Percentiles rank a stretch among this genome's conserved stretches.
Conservation (phyloP, 2,888 invertebrate genomes). For the Melanotus villosus region DNA sequence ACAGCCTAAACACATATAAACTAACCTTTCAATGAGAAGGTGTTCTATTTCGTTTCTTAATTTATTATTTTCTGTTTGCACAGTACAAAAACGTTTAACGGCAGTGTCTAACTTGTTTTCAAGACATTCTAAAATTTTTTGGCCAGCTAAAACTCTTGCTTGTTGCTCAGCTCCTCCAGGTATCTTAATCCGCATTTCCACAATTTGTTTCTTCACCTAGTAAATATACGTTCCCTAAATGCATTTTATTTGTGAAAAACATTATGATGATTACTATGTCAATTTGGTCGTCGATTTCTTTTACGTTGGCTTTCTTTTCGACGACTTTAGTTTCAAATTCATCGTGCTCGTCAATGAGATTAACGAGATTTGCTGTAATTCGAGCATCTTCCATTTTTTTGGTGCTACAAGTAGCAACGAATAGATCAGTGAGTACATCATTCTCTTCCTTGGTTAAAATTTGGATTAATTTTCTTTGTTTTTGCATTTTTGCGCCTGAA, state of each 20-base stretch:
- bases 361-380: constrained; percentile 70
- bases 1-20: too few species aligned
- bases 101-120: constrained; percentile 84
- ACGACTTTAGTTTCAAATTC: constrained; percentile 65
- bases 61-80: constrained; percentile 80
- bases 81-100: constrained; percentile 82
- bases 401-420: constrained; percentile 73
- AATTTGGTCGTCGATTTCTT: constrained; percentile 71
- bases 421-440: constrained; percentile 75
- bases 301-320: constrained; percentile 64
- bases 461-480: constrained; percentile 75
- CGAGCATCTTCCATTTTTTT: constrained; percentile 72
- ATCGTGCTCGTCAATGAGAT: constrained; percentile 69
- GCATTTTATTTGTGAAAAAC: background rate
- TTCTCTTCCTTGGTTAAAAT: constrained; percentile 75
- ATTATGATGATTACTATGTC: constrained; percentile 54
- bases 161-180: constrained; percentile 69
- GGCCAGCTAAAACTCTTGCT: constrained; percentile 70
- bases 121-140: constrained; percentile 74
- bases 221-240: background rate
- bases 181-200: constrained; percentile 64
- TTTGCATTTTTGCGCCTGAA: constrained; percentile 76
- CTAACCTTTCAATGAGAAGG: constrained; percentile 82
- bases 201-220: constrained; percentile 68
- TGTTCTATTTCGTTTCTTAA: constrained; percentile 86